Conservation (phyloP, 2,113 vertebrate species). For the Dunckerocampus dactyliophorus region DNA sequence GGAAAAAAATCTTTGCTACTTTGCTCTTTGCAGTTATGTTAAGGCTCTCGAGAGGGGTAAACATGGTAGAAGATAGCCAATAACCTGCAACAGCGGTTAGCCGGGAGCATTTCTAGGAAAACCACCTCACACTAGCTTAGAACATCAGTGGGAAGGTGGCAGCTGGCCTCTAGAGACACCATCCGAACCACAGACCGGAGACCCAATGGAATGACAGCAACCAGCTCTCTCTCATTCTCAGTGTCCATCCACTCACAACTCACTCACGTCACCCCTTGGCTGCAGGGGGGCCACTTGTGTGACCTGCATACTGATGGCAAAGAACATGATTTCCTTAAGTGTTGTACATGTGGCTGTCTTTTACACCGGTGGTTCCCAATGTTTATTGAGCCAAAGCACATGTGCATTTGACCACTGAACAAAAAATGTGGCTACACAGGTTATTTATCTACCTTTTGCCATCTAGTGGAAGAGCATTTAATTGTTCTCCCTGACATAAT, state of each 20-base stretch:
- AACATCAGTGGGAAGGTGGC: constrained; percentile 62
- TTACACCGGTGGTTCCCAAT: too few species aligned
- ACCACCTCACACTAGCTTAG: constrained; percentile 58
- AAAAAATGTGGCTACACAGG: too few species aligned
- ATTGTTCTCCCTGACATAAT: too few species aligned
- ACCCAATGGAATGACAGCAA: constrained; percentile 30
- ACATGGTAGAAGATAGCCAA: constrained; percentile 4
- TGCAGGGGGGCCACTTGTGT: constrained; percentile 33
- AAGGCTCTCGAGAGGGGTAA: neutral
- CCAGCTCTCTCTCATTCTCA: constrained; percentile 16
- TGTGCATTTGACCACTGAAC: too few species aligned
- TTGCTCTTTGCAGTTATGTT: neutral
- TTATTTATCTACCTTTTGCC: too few species aligned
- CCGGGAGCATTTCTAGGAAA: constrained; percentile 22
- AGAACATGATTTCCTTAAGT: constrained; percentile 10
- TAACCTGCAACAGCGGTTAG: constrained; percentile 9
- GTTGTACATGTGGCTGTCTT: constrained; percentile 19
- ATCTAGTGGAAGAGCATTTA: too few species aligned
- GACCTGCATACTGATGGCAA: constrained; percentile 56
- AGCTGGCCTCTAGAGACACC: constrained; percentile 45
- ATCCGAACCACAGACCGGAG: constrained; percentile 26
- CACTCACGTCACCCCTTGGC: constrained; percentile 33
- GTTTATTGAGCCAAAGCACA: too few species aligned
- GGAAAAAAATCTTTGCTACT: constrained; percentile 27
- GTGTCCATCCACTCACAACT: constrained; percentile 35